Evolutionary conservation across 2,888 invertebrate genomes (phyloP), one percentile per base, ranked within the genome.

Genomic region (Syrista parreyssii): DNA sequence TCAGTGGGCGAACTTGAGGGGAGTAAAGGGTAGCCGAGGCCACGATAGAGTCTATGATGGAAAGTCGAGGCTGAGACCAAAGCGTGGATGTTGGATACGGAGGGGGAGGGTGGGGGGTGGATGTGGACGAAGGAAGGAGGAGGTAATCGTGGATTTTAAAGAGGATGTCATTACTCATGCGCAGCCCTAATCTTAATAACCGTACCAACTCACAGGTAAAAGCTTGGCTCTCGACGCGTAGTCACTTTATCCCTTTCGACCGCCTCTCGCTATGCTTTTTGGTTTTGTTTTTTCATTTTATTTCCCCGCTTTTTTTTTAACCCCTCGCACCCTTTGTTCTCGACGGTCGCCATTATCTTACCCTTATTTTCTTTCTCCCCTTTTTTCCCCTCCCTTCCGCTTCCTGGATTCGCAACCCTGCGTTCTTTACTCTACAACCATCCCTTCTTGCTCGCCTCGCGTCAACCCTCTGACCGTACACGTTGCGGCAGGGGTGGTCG

Each of bases 151-250:
- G 36, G 36, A 40, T 68, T 30, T 68, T 40, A 40, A 69, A 84
- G 86, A 87, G 88, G 85, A 87, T 85, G 86, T 88, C 88, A 84
- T 88, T 88, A 87, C 82, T 88, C 88, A 87, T 86, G 85, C 82
- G 82, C 82, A 78, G 76, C 77, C 85, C 84, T 87, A 88, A 88
- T 88, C 88, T 87, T 88, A 87, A 87, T 87, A 87, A 88, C 86
- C 82, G 79, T 78, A 76, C 77, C 74, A 72, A 33, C 68, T 40
- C 73, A 79, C 82, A 75, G 78, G 35, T 34, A 75, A 73, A 75
- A 79, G 55, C 76, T 72, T 77, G 77, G 77, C 77, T 76, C 76
- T 76, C 71, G 32, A 32, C 30, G 69, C 15, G 11, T 15, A n/a
- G 30, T 69, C 69, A 69, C 3, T 69, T 30, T 69, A 6, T 31